phyloP scores from a whole-genome alignment of 2,797 vertebrate genomes.

The Jordanella pulchra region DNA sequence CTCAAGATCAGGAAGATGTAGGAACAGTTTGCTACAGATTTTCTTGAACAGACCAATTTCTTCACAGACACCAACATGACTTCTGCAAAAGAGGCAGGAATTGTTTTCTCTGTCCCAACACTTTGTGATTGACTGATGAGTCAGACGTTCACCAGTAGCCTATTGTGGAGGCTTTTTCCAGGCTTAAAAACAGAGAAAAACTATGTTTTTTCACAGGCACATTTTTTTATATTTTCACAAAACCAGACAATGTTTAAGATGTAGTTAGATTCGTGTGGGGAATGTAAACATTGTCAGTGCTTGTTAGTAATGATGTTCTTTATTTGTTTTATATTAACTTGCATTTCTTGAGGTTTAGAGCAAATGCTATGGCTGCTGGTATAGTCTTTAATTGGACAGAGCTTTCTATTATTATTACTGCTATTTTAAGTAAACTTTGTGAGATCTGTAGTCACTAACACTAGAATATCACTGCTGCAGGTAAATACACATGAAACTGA shows the following conservation, averaged over 20 bases:
- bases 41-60: slow-evolving; percentile 21
- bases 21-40: slow-evolving; percentile 28
- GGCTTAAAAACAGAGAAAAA: slow-evolving; percentile 1
- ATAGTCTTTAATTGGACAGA: neutral
- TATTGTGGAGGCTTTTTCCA: neutral
- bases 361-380: neutral
- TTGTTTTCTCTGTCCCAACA: slow-evolving; percentile 21
- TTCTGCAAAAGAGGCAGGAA: neutral
- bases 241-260: neutral
- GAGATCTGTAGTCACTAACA: neutral
- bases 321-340: neutral
- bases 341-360: neutral
- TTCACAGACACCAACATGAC: slow-evolving; percentile 11
- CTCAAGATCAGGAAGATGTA: slow-evolving; percentile 30
- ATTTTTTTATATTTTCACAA: neutral
- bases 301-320: neutral
- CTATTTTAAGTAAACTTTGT: neutral
- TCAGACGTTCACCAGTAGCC: slow-evolving; percentile 4
- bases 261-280: neutral
- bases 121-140: slow-evolving; percentile 22
- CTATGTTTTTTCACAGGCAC: neutral
- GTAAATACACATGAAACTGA: neutral
- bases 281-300: neutral
- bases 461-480: neutral
- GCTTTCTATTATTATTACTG: neutral